These are phyloP conservation scores for Helicoverpa assulta DNA, from an alignment of 2,888 invertebrate genomes.

Conservation along the genomic window DNA sequence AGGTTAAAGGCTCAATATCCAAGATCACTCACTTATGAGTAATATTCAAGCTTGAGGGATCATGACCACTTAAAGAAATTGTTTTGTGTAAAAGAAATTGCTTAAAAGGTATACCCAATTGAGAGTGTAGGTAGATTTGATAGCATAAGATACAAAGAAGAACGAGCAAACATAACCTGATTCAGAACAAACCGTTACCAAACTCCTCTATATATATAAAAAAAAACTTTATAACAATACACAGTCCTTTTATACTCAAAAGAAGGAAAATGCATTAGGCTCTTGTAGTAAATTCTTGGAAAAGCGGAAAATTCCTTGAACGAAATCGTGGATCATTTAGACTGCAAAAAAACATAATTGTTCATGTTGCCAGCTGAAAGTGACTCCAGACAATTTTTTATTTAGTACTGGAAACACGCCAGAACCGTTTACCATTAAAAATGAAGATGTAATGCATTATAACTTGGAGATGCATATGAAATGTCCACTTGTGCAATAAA, in stretches of 20 bases:
- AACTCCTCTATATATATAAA: too few species aligned
- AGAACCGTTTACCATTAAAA: conserved; percentile 48
- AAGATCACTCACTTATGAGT: conserved; percentile 57
- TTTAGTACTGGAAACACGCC: conserved; percentile 52
- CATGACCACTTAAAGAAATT: neutral
- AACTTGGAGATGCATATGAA: conserved; percentile 43
- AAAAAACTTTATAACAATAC: too few species aligned
- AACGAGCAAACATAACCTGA: too few species aligned
- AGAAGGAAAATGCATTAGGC: neutral
- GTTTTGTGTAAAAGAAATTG: neutral
- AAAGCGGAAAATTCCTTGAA: conserved; percentile 4
- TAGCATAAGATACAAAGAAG: too few species aligned
- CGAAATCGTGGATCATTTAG: conserved; percentile 13
- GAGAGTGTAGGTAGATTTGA: too few species aligned
- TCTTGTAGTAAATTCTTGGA: conserved; percentile 30
- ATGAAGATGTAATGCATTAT: conserved; percentile 43
- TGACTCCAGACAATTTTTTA: conserved; percentile 55
- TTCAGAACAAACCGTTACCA: too few species aligned
- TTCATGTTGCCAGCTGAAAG: conserved; percentile 20
- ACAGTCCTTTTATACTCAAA: neutral
- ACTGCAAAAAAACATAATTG: conserved; percentile 29
- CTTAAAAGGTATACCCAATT: too few species aligned
- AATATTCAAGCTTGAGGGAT: conserved; percentile 23
- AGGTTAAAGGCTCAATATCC: conserved; percentile 59
- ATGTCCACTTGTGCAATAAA: conserved; percentile 29